Evolutionary conservation across 1,140 invertebrate genomes (phyloP).

Genomic region (Artemia franciscana): DNA sequence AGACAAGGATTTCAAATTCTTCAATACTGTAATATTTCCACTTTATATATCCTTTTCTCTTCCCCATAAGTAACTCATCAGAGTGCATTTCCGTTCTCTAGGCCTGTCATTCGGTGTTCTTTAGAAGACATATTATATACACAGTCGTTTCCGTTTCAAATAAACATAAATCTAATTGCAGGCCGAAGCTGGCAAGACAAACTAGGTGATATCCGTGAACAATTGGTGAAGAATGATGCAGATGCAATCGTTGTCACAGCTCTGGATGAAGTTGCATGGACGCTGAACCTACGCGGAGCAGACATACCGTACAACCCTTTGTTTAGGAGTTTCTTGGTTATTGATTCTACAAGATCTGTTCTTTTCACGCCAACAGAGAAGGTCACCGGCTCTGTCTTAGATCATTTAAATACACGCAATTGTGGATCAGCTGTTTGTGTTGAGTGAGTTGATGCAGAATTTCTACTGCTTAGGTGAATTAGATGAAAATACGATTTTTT

Average conservation of each 20-base stretch:
- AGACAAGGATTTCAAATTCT: too few species aligned
- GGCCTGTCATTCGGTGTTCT: too few species aligned
- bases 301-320: conserved; percentile 75
- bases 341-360: conserved; percentile 25
- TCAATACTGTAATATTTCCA: too few species aligned
- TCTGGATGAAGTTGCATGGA: conserved; percentile 77
- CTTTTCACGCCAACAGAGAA: conserved; percentile 28
- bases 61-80: too few species aligned
- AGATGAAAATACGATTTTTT: too few species aligned
- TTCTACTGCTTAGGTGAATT: too few species aligned
- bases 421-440: conserved; percentile 4
- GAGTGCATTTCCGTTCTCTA: too few species aligned
- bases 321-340: conserved; percentile 46
- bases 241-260: conserved; percentile 64
- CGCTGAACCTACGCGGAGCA: conserved; percentile 77
- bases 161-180: too few species aligned
- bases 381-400: conserved; percentile 17
- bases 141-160: too few species aligned
- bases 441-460: too few species aligned
- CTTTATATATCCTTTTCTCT: too few species aligned
- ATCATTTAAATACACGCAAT: conserved; percentile 14
- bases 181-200: conserved; percentile 47
- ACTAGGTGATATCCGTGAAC: conserved; percentile 34
- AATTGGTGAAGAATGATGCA: conserved; percentile 35
- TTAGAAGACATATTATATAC: too few species aligned